phyloP scores from a whole-genome alignment of 2,888 invertebrate species.

The Caenorhabditis japonica region DNA sequence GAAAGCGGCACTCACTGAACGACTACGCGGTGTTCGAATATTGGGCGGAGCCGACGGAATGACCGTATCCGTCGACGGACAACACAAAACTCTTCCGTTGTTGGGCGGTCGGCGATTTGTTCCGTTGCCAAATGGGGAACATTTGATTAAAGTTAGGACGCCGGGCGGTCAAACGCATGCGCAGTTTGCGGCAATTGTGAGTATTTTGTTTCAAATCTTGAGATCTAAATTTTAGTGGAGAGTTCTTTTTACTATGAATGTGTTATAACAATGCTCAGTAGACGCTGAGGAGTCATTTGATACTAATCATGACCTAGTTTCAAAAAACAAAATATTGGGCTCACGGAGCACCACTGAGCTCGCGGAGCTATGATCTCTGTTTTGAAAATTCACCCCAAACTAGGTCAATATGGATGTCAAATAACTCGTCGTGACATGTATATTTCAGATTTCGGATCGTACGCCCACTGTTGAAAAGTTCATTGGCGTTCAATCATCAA shows the following conservation, averaged over 20 bases:
- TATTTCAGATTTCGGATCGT: constrained; percentile 37
- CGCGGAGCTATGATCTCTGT: too few species aligned
- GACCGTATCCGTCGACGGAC: constrained; percentile 38
- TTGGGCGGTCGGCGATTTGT: constrained; percentile 41
- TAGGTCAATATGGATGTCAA: too few species aligned
- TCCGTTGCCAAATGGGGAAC: constrained; percentile 45
- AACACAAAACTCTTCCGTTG: constrained; percentile 33
- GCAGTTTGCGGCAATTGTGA: constrained; percentile 32
- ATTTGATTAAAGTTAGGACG: constrained; percentile 33
- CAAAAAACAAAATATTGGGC: too few species aligned
- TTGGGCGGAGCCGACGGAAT: constrained; percentile 42
- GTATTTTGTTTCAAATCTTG: too few species aligned
- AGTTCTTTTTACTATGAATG: too few species aligned
- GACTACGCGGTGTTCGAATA: constrained; percentile 44
- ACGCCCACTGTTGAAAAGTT: constrained; percentile 39
- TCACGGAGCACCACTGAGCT: too few species aligned
- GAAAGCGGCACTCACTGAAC: constrained; percentile 26
- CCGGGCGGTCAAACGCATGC: constrained; percentile 31
- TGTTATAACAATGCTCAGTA: too few species aligned
- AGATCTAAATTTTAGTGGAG: too few species aligned
- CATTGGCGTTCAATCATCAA: constrained; percentile 36
- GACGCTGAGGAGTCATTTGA: too few species aligned
- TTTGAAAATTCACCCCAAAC: too few species aligned
- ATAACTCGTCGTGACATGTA: too few species aligned
- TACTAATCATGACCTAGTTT: too few species aligned